A percentile compares a stretch with the other conserved stretches of the same genome.
phyloP scores from a whole-genome alignment of 2,888 invertebrate genomes.

The Minunthozetes semirufus region DNA sequence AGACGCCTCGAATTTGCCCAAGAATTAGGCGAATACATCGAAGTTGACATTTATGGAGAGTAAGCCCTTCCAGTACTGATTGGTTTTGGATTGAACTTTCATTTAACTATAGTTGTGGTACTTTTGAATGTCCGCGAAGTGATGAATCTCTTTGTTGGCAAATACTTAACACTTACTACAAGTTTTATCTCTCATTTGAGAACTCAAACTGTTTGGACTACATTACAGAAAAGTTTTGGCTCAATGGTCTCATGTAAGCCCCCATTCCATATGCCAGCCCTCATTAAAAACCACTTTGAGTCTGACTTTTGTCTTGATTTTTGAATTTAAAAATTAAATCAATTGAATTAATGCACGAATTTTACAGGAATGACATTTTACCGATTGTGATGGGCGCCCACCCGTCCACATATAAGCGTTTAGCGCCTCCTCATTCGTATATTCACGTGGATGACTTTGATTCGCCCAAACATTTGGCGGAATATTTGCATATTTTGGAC shows the following conservation, averaged over 20 bases:
- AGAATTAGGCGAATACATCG: conserved; percentile 73
- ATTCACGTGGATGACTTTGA: conserved; percentile 94
- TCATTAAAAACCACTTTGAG: neutral
- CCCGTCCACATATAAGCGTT: conserved; percentile 78
- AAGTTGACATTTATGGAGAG: conserved; percentile 77
- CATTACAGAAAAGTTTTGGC: conserved; percentile 93
- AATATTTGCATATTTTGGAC: conserved; percentile 75
- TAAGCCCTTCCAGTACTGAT: neutral
- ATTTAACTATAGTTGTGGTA: conserved; percentile 61
- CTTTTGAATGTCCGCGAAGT: conserved; percentile 71
- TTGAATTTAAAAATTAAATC: too few species aligned
- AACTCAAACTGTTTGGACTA: conserved; percentile 94
- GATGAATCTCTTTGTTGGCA: conserved; percentile 72
- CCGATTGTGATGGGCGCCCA: conserved; percentile 95
- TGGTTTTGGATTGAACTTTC: neutral
- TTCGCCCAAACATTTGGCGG: conserved; percentile 75
- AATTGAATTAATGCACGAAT: too few species aligned
- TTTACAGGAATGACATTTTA: conserved; percentile 64
- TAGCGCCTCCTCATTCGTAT: conserved; percentile 82
- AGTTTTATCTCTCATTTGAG: conserved; percentile 93
- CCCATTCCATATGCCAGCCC: neutral
- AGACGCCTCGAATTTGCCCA: conserved; percentile 77
- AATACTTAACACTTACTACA: conserved; percentile 82
- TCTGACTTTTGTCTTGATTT: neutral
- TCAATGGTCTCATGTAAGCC: conserved; percentile 60